These are phyloP conservation scores for Catocala sponsa DNA, from an alignment of 2,888 invertebrate species.

Conservation along the genomic window DNA sequence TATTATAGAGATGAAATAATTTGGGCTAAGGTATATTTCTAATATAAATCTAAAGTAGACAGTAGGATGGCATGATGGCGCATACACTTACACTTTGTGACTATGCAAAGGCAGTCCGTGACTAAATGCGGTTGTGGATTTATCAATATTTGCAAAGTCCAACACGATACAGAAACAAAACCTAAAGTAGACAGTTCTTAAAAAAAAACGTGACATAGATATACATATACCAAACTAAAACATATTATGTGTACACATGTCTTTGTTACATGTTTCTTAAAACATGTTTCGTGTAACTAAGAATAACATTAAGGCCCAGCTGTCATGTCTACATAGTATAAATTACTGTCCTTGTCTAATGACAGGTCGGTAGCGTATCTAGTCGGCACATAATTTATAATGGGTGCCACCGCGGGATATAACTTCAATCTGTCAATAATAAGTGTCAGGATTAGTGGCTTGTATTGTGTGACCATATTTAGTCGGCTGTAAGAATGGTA, in stretches of 20 bases:
- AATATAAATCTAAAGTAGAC: too few species aligned
- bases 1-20: too few species aligned
- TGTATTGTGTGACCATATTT: background rate
- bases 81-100: too few species aligned
- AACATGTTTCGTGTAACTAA: constrained; percentile 3
- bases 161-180: too few species aligned
- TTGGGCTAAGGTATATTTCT: too few species aligned
- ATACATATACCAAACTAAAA: background rate
- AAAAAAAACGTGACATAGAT: too few species aligned
- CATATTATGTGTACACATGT: background rate
- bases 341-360: constrained; percentile 13
- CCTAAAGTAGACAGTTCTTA: too few species aligned
- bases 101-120: too few species aligned
- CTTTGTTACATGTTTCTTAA: constrained; percentile 2
- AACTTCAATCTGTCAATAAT: constrained; percentile 18
- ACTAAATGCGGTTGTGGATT: too few species aligned
- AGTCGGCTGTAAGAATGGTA: background rate
- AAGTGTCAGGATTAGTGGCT: constrained; percentile 4
- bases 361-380: constrained; percentile 11
- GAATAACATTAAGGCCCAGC: constrained; percentile 1
- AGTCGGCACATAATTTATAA: constrained; percentile 13
- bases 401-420: constrained; percentile 12
- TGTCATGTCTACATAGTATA: constrained; percentile 8
- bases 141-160: too few species aligned
- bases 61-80: too few species aligned